A percentile compares a stretch with the other conserved stretches of the same genome.
Conservation (phyloP, 2,888 invertebrate species). For the Calameuta filiformis region DNA sequence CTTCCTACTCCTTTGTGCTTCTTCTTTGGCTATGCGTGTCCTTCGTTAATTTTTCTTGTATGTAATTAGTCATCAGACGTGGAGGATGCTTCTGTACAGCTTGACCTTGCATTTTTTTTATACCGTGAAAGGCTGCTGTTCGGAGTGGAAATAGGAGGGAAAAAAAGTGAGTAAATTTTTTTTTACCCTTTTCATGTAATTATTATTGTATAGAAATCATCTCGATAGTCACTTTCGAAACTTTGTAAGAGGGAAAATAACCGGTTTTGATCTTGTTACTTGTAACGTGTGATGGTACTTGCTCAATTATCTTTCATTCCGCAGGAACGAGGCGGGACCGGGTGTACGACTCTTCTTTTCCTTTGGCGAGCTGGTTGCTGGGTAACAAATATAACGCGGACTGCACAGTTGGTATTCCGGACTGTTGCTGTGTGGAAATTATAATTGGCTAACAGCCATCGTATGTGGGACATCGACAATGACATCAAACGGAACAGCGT, state of each 20-base stretch:
- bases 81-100: neutral
- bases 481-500: neutral
- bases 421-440: neutral
- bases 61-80: neutral
- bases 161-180: too few relatives aligned
- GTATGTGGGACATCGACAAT: neutral
- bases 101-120: neutral
- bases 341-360: neutral
- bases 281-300: neutral
- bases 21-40: neutral
- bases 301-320: neutral
- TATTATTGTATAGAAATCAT: neutral
- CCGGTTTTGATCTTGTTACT: neutral
- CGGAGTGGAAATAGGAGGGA: neutral
- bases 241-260: neutral
- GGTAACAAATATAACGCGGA: neutral
- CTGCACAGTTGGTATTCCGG: neutral
- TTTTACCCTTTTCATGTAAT: neutral
- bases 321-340: neutral
- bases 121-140: neutral
- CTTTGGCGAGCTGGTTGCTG: neutral
- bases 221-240: neutral
- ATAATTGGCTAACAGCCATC: neutral
- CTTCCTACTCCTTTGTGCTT: neutral
- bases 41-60: neutral